phyloP scores from a whole-genome alignment of 2,113 vertebrate genomes.

The Plestiodon gilberti region DNA sequence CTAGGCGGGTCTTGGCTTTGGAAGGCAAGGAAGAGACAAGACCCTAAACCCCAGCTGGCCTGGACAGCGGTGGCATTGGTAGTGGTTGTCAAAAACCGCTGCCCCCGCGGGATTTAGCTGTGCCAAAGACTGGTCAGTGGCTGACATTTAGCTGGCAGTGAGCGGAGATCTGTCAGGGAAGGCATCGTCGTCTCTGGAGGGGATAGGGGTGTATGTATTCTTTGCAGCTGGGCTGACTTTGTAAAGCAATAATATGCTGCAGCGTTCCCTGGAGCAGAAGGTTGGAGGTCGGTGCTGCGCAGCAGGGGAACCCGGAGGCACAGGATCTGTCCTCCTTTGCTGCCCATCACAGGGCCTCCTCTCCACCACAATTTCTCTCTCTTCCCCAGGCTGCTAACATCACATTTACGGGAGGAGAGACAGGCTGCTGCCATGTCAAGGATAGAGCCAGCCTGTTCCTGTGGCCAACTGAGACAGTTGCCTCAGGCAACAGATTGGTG shows the following conservation, averaged over 20 bases:
- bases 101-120: too few species aligned
- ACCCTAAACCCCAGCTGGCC: background rate
- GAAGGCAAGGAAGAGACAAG: background rate
- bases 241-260: slow-evolving; percentile 11
- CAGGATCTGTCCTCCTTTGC: slow-evolving; percentile 43
- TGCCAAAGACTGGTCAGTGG: slow-evolving; percentile 34
- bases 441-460: too few species aligned
- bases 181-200: slow-evolving; percentile 51
- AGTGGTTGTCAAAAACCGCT: too few species aligned
- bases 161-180: slow-evolving; percentile 51
- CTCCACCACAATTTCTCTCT: background rate
- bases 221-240: slow-evolving; percentile 33
- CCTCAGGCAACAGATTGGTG: too few species aligned
- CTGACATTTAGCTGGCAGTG: slow-evolving; percentile 48
- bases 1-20: slow-evolving; percentile 51
- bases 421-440: too few species aligned
- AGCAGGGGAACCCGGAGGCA: slow-evolving; percentile 38
- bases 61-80: background rate
- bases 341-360: background rate
- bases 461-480: too few species aligned
- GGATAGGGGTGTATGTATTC: background rate
- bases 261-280: background rate
- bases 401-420: background rate
- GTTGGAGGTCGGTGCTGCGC: background rate
- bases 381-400: background rate